Evolutionary conservation across 2,888 invertebrate genomes (phyloP), one percentile per base, ranked within the genome.

Genomic region (Papilio gigon): DNA sequence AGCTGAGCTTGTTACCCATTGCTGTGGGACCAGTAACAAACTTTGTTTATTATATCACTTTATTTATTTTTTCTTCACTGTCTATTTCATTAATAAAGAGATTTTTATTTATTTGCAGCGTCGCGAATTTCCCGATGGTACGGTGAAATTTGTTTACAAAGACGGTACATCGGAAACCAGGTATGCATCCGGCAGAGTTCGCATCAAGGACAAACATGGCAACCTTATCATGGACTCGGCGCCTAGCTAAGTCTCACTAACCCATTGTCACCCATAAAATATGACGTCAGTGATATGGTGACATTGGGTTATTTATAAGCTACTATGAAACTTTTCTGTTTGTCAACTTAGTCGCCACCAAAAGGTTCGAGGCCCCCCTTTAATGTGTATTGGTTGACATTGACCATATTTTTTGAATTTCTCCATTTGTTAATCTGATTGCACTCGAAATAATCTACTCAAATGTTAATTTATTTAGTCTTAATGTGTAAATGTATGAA

Each of bases 41-140:
- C n/a, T n/a, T n/a, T n/a, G n/a, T n/a, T n/a, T n/a, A n/a, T n/a
- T n/a, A n/a, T n/a, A n/a, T n/a, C n/a, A n/a, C n/a, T n/a, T n/a
- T n/a, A n/a, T n/a, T n/a, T n/a, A n/a, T n/a, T n/a, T n/a, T n/a
- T n/a, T n/a, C n/a, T n/a, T n/a, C n/a, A n/a, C n/a, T n/a, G n/a
- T n/a, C n/a, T n/a, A n/a, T n/a, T n/a, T n/a, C n/a, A n/a, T n/a
- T n/a, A n/a, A n/a, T n/a, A n/a, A n/a, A 4, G 22, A 11, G n/a
- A 30, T 27, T 42, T 53, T 60, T 50, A 62, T 47, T 25, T 71
- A 65, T 50, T 90, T 91, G 62, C 85, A 97, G 96, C 94, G 96
- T 77, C 93, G 98, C 37, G 97, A 98, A 84, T 98, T 97, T 88
- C 98, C 98, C 0, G 97, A 98, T 88, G 98, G 98, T 2, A 98